These are phyloP conservation scores for Cryptus armator DNA, from an alignment of 2,888 invertebrate genomes.

Conservation along the genomic window DNA sequence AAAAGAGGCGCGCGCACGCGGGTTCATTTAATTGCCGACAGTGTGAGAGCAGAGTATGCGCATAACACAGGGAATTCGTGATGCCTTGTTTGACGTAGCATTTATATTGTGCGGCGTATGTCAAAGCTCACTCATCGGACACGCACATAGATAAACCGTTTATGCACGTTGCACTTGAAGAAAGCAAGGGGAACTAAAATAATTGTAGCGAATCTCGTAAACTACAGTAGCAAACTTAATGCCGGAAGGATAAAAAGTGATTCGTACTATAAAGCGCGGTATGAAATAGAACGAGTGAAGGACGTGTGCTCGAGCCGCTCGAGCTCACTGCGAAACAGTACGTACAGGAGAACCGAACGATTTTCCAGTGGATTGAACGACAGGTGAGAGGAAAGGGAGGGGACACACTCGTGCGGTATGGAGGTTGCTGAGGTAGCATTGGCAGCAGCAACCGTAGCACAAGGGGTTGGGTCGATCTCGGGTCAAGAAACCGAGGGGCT, in stretches of 20 bases:
- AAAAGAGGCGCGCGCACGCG: constrained; percentile 15
- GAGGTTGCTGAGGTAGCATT: constrained; percentile 64
- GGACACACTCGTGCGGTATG: constrained; percentile 47
- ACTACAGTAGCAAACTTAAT: background rate
- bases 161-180: background rate
- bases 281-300: background rate
- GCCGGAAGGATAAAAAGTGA: background rate
- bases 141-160: constrained; percentile 2
- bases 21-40: constrained; percentile 40
- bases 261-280: background rate
- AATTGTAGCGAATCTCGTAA: background rate
- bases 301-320: constrained; percentile 6
- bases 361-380: constrained; percentile 75
- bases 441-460: constrained; percentile 47
- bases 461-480: constrained; percentile 63
- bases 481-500: constrained; percentile 75
- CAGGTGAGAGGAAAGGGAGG: constrained; percentile 71
- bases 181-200: background rate
- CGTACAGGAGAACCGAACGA: constrained; percentile 37
- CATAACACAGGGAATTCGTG: constrained; percentile 14
- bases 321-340: constrained; percentile 12
- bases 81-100: background rate
- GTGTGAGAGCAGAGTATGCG: background rate
- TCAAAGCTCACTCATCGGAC: constrained; percentile 9
- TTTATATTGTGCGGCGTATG: constrained; percentile 6